Base-by-base conservation (phyloP, 1,140 invertebrate genomes). In the Pseudachorutes palmiensis region DNA sequence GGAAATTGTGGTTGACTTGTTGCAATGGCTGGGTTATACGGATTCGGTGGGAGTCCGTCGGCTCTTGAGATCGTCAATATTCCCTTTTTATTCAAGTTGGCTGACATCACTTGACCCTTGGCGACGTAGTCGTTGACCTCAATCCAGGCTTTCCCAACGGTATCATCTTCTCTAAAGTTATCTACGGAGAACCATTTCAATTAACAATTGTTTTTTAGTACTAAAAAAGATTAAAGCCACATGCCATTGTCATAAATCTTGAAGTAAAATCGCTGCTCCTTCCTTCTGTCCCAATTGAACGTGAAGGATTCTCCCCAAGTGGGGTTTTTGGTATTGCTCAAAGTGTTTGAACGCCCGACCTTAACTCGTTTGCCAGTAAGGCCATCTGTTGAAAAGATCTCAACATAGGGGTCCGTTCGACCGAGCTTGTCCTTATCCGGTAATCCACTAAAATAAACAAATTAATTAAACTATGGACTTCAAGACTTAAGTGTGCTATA, bases 261-360 rank as follows among this genome's bases (percentile, higher is more conserved):
- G 28, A 31, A 30, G n/a, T 33, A 41, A 24, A 58, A 45, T 57
- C 69, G 68, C 14, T 41, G 33, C 2, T 68, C 55, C 64, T 71
- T 73, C 28, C 5, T 62, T 58, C 51, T 32, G 36, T 73, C 70
- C 24, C 62, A 73, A 26, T 71, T 65, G 33, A 73, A 71, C 48
- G 69, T 65, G 41, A 73, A 71, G 30, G 67, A 28, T 26, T 71
- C 68, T 65, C 69, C 70, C 69, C 69, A 73, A 24, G 48, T 30
- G 0, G 71, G 71, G 48, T 70, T 69, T 48, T 69, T 62, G 26
- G 55, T 68, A 16, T 67, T 60, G 16, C 30, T 33, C 1, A 72
- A 36, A 0, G 67, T 72, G 1, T 29, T 31, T 14, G 67, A 49
- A 33, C 32, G 31, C 51, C 64, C 70, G n/a, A 72, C n/a, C 32